phyloP scores from a whole-genome alignment of 2,797 vertebrate genomes.

The Dermochelys coriacea region DNA sequence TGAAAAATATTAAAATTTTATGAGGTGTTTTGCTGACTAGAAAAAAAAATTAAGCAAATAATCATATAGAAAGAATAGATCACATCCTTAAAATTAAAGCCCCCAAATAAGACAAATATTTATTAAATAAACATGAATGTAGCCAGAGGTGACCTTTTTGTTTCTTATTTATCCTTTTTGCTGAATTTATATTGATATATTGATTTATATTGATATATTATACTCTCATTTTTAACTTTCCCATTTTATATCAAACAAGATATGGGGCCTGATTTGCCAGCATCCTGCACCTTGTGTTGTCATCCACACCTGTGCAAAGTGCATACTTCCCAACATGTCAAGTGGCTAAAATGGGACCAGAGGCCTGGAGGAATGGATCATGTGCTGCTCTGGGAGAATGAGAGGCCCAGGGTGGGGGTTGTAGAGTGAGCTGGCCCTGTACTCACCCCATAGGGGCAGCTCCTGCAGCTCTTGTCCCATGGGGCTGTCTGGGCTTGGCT shows the following conservation, averaged over 20 bases:
- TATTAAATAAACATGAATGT: conserved; percentile 70
- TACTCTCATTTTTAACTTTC: not conserved
- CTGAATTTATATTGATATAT: conserved; percentile 24
- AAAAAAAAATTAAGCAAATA: conserved; percentile 72
- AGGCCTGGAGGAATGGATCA: no score
- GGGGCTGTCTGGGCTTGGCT: no score
- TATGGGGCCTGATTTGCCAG: not conserved
- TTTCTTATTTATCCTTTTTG: conserved; percentile 37
- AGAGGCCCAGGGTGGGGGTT: no score
- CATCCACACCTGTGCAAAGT: not conserved
- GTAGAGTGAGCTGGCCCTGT: no score
- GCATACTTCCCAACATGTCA: no score
- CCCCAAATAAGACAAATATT: conserved; percentile 75
- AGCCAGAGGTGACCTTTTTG: conserved; percentile 60
- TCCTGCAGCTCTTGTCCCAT: no score
- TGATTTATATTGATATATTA: no score
- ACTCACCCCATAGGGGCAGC: no score
- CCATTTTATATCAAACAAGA: conserved; percentile 5
- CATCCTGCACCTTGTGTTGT: not conserved
- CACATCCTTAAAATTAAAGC: conserved; percentile 78
- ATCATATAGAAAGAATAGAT: conserved; percentile 75
- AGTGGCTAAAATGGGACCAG: no score
- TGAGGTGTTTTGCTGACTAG: conserved; percentile 74
- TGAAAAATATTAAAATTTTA: conserved; percentile 75
- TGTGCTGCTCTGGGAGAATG: no score